Evolutionary conservation across 2,113 vertebrate genomes (phyloP).

Genomic region (Aspidoscelis tigris): DNA sequence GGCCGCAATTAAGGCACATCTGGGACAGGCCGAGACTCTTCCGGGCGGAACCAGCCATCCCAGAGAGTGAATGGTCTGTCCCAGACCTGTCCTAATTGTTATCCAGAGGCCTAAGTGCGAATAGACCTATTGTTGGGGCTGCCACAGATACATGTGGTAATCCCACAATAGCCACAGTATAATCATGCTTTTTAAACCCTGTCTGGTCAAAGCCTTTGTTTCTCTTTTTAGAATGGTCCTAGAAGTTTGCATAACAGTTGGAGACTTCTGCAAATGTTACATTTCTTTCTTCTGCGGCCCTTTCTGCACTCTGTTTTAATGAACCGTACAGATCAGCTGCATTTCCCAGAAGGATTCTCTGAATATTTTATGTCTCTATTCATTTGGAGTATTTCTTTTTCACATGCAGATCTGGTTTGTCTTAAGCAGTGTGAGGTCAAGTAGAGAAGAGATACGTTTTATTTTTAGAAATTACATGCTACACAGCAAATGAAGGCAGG

Average conservation of each 20-base stretch:
- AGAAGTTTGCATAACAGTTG: constrained; percentile 17
- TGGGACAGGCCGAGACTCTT: no score
- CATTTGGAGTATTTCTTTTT: constrained; percentile 35
- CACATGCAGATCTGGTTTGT: constrained; percentile 33
- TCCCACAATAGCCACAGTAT: no score
- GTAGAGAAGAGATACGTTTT: constrained; percentile 20
- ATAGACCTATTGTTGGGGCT: no score
- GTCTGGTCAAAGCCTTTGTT: not conserved
- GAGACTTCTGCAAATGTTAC: not conserved
- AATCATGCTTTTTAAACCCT: no score
- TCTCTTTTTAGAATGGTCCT: not conserved
- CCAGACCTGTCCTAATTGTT: no score
- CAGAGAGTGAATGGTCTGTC: no score
- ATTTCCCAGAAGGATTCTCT: constrained; percentile 31
- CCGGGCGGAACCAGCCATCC: no score
- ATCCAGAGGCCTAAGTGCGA: no score
- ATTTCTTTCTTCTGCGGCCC: not conserved
- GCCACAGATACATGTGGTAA: no score
- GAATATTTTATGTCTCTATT: constrained; percentile 29
- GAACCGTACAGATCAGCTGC: constrained; percentile 13
- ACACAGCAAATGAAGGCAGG: not conserved
- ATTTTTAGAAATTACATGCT: constrained; percentile 25
- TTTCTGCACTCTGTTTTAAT: constrained; percentile 9
- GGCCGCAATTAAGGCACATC: no score
- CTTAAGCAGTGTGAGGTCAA: constrained; percentile 35